Evolutionary conservation across 2,888 invertebrate species (phyloP).

Genomic region (Andrena chrysosceles): DNA sequence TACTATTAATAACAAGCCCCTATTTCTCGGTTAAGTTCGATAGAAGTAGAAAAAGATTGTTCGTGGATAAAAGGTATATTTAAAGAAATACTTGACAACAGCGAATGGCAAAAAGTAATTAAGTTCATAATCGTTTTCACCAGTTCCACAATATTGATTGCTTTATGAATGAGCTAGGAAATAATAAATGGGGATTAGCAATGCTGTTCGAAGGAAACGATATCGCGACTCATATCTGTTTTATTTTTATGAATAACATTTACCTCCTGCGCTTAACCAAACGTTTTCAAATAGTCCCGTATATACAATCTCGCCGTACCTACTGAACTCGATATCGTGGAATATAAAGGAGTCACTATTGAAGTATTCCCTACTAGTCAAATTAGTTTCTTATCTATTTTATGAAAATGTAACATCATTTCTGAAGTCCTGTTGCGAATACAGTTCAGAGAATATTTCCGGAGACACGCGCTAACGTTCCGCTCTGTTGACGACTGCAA

Average conservation of each 20-base stretch:
- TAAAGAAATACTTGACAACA: background rate
- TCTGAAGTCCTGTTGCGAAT: background rate
- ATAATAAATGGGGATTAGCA: background rate
- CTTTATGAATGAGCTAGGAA: background rate
- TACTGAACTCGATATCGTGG: background rate
- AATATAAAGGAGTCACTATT: background rate
- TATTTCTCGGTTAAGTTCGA: conserved; percentile 31
- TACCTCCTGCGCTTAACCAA: background rate
- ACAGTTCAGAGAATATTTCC: background rate
- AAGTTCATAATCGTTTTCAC: background rate
- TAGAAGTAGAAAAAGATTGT: background rate
- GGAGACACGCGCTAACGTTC: conserved; percentile 44
- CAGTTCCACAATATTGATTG: background rate
- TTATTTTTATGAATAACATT: conserved; percentile 16
- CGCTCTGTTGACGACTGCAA: conserved; percentile 33
- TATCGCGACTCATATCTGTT: background rate
- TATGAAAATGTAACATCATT: background rate
- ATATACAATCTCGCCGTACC: background rate
- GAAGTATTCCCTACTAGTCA: background rate
- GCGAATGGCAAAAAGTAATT: too few species aligned
- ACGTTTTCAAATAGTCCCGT: background rate
- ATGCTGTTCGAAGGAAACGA: background rate
- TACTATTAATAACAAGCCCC: conserved; percentile 20
- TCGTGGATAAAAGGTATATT: background rate
- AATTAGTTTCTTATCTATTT: conserved; percentile 1